phyloP scores from a whole-genome alignment of 2,113 vertebrate species.

The Ictalurus punctatus region DNA sequence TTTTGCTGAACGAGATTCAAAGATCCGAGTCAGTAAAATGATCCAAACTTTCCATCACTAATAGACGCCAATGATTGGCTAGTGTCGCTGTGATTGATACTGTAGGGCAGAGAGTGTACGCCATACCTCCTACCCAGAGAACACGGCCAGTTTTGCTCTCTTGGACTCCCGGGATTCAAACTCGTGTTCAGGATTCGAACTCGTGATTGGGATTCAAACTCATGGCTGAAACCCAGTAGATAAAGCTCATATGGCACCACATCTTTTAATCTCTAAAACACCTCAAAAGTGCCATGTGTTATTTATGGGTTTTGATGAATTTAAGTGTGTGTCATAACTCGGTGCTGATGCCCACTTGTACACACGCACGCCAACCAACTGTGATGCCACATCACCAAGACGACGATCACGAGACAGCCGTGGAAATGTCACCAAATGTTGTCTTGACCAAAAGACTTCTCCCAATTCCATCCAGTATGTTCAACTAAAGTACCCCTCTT shows the following conservation, averaged over 20 bases:
- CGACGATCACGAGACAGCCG: slow-evolving; percentile 12
- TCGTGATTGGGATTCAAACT: not conserved
- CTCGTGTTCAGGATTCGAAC: too few relatives aligned
- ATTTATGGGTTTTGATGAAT: not conserved
- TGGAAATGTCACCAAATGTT: slow-evolving; percentile 46
- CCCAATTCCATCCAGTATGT: slow-evolving; percentile 18
- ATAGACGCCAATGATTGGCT: not conserved
- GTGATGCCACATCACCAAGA: slow-evolving; percentile 43
- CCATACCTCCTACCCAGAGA: not conserved
- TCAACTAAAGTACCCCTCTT: slow-evolving; percentile 2
- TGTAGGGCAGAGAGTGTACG: not conserved
- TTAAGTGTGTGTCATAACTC: slow-evolving; percentile 25
- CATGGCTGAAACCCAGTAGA: not conserved
- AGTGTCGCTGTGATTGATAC: not conserved
- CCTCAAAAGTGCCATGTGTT: not conserved
- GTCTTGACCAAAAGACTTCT: slow-evolving; percentile 14
- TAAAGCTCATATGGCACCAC: not conserved
- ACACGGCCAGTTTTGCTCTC: too few relatives aligned
- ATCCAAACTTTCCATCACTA: too few relatives aligned
- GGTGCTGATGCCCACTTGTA: slow-evolving; percentile 35
- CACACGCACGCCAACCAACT: slow-evolving; percentile 32
- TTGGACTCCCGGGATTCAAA: not conserved
- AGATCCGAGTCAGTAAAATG: too few relatives aligned
- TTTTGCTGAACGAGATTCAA: too few relatives aligned
- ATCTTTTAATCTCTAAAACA: not conserved